Conservation (phyloP, 2,797 vertebrate genomes). For the Pipistrellus pipistrellus region DNA sequence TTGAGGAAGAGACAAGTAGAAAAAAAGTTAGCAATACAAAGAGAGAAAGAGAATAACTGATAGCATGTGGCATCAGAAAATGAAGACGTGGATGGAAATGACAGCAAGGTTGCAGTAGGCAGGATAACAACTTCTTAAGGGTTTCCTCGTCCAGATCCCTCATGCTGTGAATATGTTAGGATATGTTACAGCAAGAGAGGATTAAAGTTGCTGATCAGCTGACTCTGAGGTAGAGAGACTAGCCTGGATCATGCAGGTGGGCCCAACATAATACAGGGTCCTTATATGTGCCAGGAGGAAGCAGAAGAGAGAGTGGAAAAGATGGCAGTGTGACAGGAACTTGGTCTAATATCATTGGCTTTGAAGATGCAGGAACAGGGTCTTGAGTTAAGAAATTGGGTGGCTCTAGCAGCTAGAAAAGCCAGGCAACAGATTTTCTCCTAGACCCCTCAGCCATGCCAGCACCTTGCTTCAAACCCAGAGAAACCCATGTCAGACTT, state of each 20-base stretch:
- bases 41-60: neutral
- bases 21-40: neutral
- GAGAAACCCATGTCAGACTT: neutral
- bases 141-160: neutral
- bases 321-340: neutral
- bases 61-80: neutral
- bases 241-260: neutral
- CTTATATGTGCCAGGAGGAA: neutral
- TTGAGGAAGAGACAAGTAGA: neutral
- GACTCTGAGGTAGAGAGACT: neutral
- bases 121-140: rapidly evolving
- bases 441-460: neutral
- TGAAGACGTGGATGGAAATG: neutral
- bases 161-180: neutral
- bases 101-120: neutral
- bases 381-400: neutral
- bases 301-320: neutral
- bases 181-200: neutral
- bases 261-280: neutral
- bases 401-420: neutral
- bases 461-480: neutral
- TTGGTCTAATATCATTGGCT: neutral
- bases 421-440: neutral
- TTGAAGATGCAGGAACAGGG: neutral
- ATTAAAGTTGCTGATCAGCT: neutral